Base-by-base conservation (phyloP, 2,888 invertebrate species). In the Calliphora vomitoria region DNA sequence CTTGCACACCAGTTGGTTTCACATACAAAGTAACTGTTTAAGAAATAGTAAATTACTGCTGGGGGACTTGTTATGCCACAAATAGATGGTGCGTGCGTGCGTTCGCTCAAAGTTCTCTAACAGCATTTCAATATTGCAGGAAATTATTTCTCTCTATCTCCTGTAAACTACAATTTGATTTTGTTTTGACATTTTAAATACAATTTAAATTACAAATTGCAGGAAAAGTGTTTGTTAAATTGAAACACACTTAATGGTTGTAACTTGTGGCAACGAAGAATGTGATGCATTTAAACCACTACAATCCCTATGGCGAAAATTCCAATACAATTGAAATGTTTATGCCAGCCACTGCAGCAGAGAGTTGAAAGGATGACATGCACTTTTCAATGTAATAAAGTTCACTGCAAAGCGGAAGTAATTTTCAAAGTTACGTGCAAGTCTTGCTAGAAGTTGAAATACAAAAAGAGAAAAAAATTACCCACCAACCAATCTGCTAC, bases 341-440 rank as follows among this genome's bases (percentile, higher is more conserved):
- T 53, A 18, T 83, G 71, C 41, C 71, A 66, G 75, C 10, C 18
- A 35, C 8, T 13, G 13, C 1, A 35, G 60, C n/a, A 50, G 69
- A 69, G 50, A 60, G 58, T 10, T 41, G n/a, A 31, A 1, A n/a
- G 35, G 68, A 82, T 79, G 85, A 78, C 68, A 82, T 55, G 83
- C 71, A 72, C 44, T 75, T n/a, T 69, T 71, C 79, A 58, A 35
- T 79, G 64, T 55, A 75, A 80, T 87, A 82, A 79, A 85, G 69
- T 85, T 82, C 60, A 84, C 62, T 69, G 55, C 18, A 79, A 75
- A 82, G 58, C 81, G 87, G 85, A 87, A 85, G 82, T 82, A 82
- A 79, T 87, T 87, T 84, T 47, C 62, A 71, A 58, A 72, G 53
- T 71, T 84, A 82, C 76, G 60, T 78, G 81, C 68, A 81, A 62